Conservation (phyloP, 2,888 invertebrate genomes). For the Phasia obesa region DNA sequence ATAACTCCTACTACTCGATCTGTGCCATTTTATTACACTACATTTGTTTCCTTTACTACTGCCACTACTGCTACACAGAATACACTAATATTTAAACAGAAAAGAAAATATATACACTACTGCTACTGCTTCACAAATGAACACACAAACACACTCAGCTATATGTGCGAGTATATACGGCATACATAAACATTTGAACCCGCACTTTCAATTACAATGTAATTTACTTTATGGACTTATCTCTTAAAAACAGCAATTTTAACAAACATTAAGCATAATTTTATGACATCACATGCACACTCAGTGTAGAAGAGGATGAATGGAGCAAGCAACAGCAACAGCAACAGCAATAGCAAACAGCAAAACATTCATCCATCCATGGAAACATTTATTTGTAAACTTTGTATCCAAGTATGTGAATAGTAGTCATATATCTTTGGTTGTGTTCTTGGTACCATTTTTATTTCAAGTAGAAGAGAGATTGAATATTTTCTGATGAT, state of each 20-base stretch:
- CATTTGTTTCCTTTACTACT: slow-evolving; percentile 51
- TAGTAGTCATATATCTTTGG: slow-evolving; percentile 21
- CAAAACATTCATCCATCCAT: slow-evolving; percentile 39
- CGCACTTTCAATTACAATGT: slow-evolving; percentile 81
- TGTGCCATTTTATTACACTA: slow-evolving; percentile 51
- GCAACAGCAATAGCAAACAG: background rate
- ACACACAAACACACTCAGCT: background rate
- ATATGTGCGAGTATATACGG: background rate
- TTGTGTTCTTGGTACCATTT: slow-evolving; percentile 37
- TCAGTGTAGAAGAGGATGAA: slow-evolving; percentile 8
- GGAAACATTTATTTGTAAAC: slow-evolving; percentile 44
- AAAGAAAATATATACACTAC: slow-evolving; percentile 7
- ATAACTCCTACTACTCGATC: slow-evolving; percentile 47
- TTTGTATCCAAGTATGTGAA: background rate
- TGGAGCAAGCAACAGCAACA: slow-evolving; percentile 27
- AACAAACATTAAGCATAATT: slow-evolving; percentile 82
- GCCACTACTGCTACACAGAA: background rate
- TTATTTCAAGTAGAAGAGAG: slow-evolving; percentile 18
- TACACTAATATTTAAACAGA: slow-evolving; percentile 28
- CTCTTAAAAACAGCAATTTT: slow-evolving; percentile 81
- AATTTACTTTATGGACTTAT: slow-evolving; percentile 81
- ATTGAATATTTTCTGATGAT: slow-evolving; percentile 58
- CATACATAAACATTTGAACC: slow-evolving; percentile 72
- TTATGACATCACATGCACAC: slow-evolving; percentile 77
- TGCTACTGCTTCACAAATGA: slow-evolving; percentile 10